phyloP scores from a whole-genome alignment of 2,113 vertebrate genomes.

The Phoxinus phoxinus region DNA sequence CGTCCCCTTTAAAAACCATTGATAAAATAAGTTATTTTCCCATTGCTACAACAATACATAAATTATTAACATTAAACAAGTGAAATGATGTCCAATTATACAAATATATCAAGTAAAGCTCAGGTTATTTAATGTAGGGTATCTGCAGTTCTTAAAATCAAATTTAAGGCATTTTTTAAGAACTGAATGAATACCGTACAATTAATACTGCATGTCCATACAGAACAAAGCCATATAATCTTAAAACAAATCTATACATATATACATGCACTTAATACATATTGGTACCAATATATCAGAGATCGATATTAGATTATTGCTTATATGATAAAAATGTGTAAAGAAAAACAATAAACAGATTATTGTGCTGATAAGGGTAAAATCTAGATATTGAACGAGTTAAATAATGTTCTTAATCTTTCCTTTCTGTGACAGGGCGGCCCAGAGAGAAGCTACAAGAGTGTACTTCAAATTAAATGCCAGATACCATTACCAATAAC shows the following conservation, averaged over 20 bases:
- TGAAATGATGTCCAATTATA: neutral
- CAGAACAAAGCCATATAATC: neutral
- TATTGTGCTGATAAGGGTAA: too few species aligned
- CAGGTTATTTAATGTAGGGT: neutral
- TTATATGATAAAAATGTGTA: too few species aligned
- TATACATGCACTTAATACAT: too few species aligned
- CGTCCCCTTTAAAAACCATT: slow-evolving; percentile 71
- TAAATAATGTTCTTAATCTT: too few species aligned
- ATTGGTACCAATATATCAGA: too few species aligned
- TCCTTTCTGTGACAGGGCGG: too few species aligned
- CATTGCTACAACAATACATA: neutral
- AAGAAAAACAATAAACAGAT: too few species aligned
- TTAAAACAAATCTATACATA: neutral
- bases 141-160: neutral
- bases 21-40: neutral
- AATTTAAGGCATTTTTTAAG: neutral
- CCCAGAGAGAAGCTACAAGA: too few species aligned
- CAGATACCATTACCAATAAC: too few species aligned
- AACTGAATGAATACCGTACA: neutral
- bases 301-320: too few species aligned
- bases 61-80: neutral
- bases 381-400: too few species aligned
- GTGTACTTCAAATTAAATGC: too few species aligned
- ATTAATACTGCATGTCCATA: neutral
- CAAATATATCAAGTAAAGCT: neutral